A percentile compares a stretch with the other conserved stretches of the same genome.
Evolutionary conservation across 2,888 invertebrate species (phyloP).

Genomic region (Pollenia labialis): DNA sequence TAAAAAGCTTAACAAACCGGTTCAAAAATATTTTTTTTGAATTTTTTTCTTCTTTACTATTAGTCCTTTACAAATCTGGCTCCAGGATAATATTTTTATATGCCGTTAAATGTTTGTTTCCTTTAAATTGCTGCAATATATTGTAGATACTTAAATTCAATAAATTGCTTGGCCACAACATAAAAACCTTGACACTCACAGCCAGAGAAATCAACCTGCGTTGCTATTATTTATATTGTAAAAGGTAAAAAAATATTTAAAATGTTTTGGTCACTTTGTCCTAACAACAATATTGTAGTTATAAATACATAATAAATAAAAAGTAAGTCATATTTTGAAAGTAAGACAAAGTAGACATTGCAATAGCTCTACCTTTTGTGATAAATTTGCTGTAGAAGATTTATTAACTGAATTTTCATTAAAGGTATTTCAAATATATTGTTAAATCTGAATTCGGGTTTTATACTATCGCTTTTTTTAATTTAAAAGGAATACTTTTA

Average conservation of each 20-base stretch:
- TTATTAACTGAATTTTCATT: too few relatives aligned
- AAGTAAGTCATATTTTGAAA: background rate
- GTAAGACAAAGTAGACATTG: background rate
- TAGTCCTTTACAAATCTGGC: too few relatives aligned
- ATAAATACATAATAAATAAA: background rate
- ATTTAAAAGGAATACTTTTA: too few relatives aligned
- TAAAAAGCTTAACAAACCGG: too few relatives aligned
- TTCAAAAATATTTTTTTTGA: too few relatives aligned
- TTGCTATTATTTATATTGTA: conserved; percentile 15
- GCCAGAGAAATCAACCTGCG: conserved; percentile 16
- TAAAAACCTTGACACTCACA: conserved; percentile 27
- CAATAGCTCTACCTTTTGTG: background rate
- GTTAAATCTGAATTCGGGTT: too few relatives aligned
- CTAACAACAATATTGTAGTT: conserved; percentile 12
- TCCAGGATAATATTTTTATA: too few relatives aligned
- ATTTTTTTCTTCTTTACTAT: too few relatives aligned
- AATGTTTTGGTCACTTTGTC: conserved; percentile 44
- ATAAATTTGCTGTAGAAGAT: background rate
- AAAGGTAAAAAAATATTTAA: conserved; percentile 36
- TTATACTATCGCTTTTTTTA: too few relatives aligned
- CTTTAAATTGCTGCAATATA: conserved; percentile 4
- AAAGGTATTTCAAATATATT: too few relatives aligned
- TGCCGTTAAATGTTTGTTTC: too few relatives aligned
- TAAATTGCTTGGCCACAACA: conserved; percentile 30
- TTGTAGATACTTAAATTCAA: background rate